phyloP scores from a whole-genome alignment of 2,797 vertebrate species.

The Melanotaenia parkinsoni region DNA sequence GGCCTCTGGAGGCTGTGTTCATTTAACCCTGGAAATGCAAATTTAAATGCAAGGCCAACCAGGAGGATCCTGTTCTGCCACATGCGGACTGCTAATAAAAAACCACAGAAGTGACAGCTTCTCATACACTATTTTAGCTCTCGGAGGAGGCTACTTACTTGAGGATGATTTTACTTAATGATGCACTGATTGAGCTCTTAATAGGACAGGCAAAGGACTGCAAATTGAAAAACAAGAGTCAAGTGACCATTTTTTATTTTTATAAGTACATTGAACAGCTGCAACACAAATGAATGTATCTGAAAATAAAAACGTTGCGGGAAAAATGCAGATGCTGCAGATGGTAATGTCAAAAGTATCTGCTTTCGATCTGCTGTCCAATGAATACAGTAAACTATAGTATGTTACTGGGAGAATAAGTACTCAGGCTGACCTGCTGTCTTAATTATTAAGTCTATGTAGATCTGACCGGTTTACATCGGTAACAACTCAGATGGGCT shows the following conservation, averaged over 20 bases:
- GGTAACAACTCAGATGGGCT: too few relatives aligned
- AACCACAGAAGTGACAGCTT: conserved; percentile 17
- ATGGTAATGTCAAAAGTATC: not conserved
- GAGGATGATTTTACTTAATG: not conserved
- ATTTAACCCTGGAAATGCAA: conserved; percentile 48
- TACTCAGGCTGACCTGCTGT: too few relatives aligned
- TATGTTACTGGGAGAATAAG: too few relatives aligned
- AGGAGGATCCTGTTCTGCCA: conserved; percentile 28
- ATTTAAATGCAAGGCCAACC: conserved; percentile 47
- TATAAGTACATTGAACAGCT: too few relatives aligned
- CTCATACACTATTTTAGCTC: not conserved
- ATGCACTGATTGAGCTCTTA: not conserved
- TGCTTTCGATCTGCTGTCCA: too few relatives aligned
- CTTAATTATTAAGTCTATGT: too few relatives aligned
- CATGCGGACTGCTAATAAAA: conserved; percentile 6
- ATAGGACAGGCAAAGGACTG: not conserved
- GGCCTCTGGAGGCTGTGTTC: conserved; percentile 37
- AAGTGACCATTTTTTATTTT: too few relatives aligned
- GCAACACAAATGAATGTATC: too few relatives aligned
- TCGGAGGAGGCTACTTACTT: not conserved
- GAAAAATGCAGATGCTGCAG: not conserved
- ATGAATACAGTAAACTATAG: too few relatives aligned
- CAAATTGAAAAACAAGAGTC: not conserved
- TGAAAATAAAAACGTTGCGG: too few relatives aligned
- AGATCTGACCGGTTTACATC: too few relatives aligned